Evolutionary conservation across 1,140 invertebrate species (phyloP).

Genomic region (Ceratosolen fusciceps): DNA sequence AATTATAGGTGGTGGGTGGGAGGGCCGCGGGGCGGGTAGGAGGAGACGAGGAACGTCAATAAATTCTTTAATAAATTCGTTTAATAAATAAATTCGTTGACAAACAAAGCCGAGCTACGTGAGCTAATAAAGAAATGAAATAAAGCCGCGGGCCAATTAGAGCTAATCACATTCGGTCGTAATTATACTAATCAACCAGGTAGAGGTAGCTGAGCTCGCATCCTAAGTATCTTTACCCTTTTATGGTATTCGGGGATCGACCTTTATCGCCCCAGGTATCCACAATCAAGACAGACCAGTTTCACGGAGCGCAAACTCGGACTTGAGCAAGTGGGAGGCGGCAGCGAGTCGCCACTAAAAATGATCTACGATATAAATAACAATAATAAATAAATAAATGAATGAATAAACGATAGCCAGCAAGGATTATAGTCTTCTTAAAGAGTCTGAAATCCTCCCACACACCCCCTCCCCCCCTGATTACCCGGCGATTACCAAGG

Average conservation of each 20-base stretch:
- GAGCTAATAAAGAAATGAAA: not conserved
- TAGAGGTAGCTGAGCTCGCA: not conserved
- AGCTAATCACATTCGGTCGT: conserved; percentile 1
- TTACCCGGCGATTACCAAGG: no score
- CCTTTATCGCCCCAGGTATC: not conserved
- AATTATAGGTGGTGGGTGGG: no score
- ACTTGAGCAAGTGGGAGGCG: not conserved
- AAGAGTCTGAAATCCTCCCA: no score
- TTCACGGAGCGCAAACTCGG: conserved; percentile 16
- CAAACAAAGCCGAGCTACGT: not conserved
- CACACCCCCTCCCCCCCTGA: no score
- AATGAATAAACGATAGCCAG: no score
- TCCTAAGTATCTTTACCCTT: conserved; percentile 2
- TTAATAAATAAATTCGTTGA: not conserved
- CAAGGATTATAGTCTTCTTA: no score
- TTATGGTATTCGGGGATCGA: not conserved
- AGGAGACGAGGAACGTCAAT: no score
- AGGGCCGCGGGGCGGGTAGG: no score
- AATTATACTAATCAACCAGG: conserved; percentile 37
- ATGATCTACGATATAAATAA: no score
- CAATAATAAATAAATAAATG: no score
- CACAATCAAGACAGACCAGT: conserved; percentile 3
- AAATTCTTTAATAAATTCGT: no score
- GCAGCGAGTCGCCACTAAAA: not conserved
- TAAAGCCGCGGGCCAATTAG: conserved; percentile 7